Evolutionary conservation across 1,140 invertebrate species (phyloP).

Genomic region (Drosophila kikkawai): DNA sequence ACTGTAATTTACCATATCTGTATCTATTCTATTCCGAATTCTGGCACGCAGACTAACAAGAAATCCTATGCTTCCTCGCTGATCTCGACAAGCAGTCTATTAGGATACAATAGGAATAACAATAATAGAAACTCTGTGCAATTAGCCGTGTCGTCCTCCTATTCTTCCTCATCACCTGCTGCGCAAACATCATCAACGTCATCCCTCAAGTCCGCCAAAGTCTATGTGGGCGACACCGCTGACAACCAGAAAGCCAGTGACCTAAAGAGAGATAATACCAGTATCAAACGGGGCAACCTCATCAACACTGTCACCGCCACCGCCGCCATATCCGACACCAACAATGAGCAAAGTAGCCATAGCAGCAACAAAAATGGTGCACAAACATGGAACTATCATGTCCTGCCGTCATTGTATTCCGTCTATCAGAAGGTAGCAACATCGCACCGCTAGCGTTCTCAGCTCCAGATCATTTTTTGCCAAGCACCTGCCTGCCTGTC

Average conservation of each 20-base stretch:
- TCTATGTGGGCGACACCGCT: conserved; percentile 82
- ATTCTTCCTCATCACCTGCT: conserved; percentile 65
- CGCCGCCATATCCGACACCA: conserved; percentile 68
- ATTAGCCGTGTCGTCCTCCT: conserved; percentile 62
- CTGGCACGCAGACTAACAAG: conserved; percentile 81
- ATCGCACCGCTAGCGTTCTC: conserved; percentile 22
- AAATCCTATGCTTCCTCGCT: conserved; percentile 85
- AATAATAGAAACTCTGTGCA: conserved; percentile 80
- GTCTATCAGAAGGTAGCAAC: conserved; percentile 92
- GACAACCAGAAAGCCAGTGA: conserved; percentile 45
- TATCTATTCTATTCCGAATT: conserved; percentile 66
- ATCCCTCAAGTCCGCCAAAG: conserved; percentile 68
- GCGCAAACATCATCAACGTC: conserved; percentile 71
- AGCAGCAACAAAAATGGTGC: conserved; percentile 84
- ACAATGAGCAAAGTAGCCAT: conserved; percentile 57
- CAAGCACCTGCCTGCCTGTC: conserved; percentile 10
- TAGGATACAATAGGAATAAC: conserved; percentile 81
- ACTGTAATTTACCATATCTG: conserved; percentile 60
- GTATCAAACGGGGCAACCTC: conserved; percentile 54
- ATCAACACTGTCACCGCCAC: conserved; percentile 77
- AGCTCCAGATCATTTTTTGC: conserved; percentile 12
- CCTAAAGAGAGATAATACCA: conserved; percentile 43
- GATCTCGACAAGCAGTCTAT: conserved; percentile 84
- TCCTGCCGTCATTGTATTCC: conserved; percentile 92
- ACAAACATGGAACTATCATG: conserved; percentile 92